These are phyloP conservation scores for Lasius platythorax DNA, from an alignment of 2,888 invertebrate species.

Conservation along the genomic window DNA sequence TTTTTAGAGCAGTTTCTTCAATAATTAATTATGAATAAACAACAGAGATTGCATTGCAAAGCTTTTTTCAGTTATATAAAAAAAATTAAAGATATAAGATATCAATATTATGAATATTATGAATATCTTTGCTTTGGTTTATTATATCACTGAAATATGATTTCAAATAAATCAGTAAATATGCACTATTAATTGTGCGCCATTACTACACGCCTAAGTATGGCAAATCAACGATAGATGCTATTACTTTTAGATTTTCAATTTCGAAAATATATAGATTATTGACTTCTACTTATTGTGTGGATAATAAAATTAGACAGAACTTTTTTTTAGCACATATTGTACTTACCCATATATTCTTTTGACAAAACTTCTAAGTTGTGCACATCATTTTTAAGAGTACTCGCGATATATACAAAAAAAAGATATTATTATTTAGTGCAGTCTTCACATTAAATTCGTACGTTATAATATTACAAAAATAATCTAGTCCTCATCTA, in stretches of 20 bases:
- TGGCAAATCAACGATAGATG: slow-evolving; percentile 20
- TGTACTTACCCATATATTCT: slow-evolving; percentile 44
- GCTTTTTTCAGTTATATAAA: background rate
- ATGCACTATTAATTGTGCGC: slow-evolving; percentile 14
- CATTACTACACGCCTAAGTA: slow-evolving; percentile 16
- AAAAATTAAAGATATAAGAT: background rate
- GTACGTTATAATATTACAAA: slow-evolving; percentile 40
- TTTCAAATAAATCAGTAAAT: slow-evolving; percentile 8
- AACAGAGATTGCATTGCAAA: background rate
- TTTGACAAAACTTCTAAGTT: background rate
- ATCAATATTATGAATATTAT: too few species aligned
- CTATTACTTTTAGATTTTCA: slow-evolving; percentile 26
- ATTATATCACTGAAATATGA: slow-evolving; percentile 1
- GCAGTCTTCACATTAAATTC: slow-evolving; percentile 33
- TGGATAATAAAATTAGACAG: background rate
- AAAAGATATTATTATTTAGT: slow-evolving; percentile 13
- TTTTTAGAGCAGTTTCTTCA: background rate
- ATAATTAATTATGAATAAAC: background rate
- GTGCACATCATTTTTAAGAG: background rate
- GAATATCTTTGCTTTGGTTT: background rate
- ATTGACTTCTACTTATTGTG: slow-evolving; percentile 18
- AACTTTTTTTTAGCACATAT: background rate
- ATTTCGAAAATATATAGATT: slow-evolving; percentile 10
- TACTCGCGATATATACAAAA: slow-evolving; percentile 8
- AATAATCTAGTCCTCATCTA: slow-evolving; percentile 61